Base-by-base conservation (phyloP, 2,888 invertebrate genomes). In the Lymantria dispar region DNA sequence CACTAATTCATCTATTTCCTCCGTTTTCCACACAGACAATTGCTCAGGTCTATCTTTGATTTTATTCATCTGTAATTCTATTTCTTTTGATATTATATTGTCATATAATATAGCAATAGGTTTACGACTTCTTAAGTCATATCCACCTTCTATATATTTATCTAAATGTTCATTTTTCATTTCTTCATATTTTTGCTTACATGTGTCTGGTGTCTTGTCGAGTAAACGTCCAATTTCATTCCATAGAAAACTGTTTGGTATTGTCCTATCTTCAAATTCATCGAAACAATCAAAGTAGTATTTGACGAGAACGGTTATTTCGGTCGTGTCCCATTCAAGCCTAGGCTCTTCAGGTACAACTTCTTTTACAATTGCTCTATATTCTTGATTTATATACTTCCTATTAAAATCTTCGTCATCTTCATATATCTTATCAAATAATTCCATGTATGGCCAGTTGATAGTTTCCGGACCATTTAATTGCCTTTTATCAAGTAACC, bases 161-260 rank as follows among this genome's bases (percentile, higher is more conserved):
- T 78, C 64, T 13, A 86, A 66, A 70, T 91, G 90, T 3, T 56
- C 66, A 0, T 56, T 56, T 48, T 74, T 81, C 31, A 90, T 51
- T 45, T 83, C 74, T 7, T 68, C 63, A 54, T 76, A 87, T 43
- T 83, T 84, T 8, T 62, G 47, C 43, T 79, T 78, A 48, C 91
- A 91, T 1, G 38, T 54, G 0, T 85, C 82, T 1, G 87, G 73
- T 29, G 70, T 73, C 59, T 83, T 85, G 39, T 86, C 83, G 1
- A 91, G 48, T 3, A 88, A 58, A 31, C 88, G 70, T 0, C 88
- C 85, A 5, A 91, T 78, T 75, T 91, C 91, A 7, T 72, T 83
- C 91, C 91, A 91, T 0, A 90, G 67, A 51, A 88, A 90, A 46
- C 69, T 74, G n/a, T 86, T 74, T 0, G 90, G 91, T 45, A 91